Evolutionary conservation across 2,797 vertebrate species (phyloP).

Genomic region (Cirrhinus molitorella): DNA sequence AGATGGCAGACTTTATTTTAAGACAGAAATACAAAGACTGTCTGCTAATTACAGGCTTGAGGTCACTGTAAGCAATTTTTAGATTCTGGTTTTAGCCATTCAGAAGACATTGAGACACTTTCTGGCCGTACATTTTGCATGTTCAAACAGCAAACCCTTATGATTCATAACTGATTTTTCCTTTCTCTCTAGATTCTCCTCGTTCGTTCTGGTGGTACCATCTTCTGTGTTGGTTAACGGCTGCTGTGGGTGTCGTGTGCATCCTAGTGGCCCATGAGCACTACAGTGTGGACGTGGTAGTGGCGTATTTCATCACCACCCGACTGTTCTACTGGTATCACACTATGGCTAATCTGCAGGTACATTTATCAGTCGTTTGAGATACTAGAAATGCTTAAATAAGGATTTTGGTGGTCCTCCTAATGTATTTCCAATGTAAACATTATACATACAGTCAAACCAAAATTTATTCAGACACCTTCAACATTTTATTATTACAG

Average conservation of each 20-base stretch:
- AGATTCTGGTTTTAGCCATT: not conserved
- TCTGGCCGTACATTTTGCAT: not conserved
- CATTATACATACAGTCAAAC: no score
- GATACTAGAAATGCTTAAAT: not conserved
- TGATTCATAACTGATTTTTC: not conserved
- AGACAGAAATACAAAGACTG: not conserved
- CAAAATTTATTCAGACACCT: no score
- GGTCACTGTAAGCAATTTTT: not conserved
- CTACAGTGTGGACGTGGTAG: constrained; percentile 94
- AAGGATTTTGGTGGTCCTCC: not conserved
- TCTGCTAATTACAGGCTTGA: constrained; percentile 3
- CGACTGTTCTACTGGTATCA: constrained; percentile 99
- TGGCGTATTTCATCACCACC: constrained; percentile 96
- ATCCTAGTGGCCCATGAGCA: constrained; percentile 97
- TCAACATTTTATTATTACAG: no score
- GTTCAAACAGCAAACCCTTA: not conserved
- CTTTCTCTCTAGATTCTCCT: constrained; percentile 85
- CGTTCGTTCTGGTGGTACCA: constrained; percentile 99
- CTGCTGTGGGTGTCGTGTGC: constrained; percentile 90
- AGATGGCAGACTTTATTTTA: not conserved
- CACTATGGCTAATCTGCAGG: constrained; percentile 96
- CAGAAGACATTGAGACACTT: not conserved
- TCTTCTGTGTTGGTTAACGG: constrained; percentile 94
- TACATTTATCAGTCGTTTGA: constrained; percentile 63
- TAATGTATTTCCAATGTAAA: not conserved